Conservation (phyloP, 2,888 invertebrate species). For the Microctonus hyperodae region DNA sequence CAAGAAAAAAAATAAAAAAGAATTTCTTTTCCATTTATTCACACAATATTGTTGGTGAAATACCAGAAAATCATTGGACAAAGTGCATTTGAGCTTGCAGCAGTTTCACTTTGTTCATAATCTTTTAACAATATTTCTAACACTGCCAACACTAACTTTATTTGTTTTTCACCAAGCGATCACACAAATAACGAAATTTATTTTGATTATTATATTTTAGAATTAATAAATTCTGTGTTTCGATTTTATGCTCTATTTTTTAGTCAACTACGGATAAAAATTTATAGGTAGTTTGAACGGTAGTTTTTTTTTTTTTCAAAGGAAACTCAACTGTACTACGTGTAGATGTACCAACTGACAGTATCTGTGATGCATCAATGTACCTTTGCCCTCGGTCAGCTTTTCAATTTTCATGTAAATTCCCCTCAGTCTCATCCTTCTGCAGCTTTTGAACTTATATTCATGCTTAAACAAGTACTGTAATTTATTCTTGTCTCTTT, state of each 20-base stretch:
- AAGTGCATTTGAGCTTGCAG: neutral
- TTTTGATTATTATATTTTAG: neutral
- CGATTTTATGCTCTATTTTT: neutral
- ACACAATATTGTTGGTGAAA: neutral
- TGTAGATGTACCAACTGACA: constrained; percentile 28
- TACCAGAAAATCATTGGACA: neutral
- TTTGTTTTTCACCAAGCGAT: no score
- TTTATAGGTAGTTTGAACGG: constrained; percentile 29
- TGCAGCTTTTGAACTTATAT: constrained; percentile 16
- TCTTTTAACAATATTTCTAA: no score
- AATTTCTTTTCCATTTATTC: neutral
- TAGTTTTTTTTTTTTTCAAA: constrained; percentile 24
- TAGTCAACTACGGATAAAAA: neutral
- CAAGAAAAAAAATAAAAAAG: no score
- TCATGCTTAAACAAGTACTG: constrained; percentile 6
- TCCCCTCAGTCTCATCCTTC: constrained; percentile 17
- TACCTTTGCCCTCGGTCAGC: constrained; percentile 17
- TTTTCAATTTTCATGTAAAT: constrained; percentile 44
- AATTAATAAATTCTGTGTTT: neutral
- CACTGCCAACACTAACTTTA: no score
- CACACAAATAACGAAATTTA: neutral
- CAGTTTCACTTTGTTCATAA: neutral
- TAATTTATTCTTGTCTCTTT: constrained; percentile 19
- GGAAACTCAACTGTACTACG: constrained; percentile 4
- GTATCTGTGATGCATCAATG: constrained; percentile 41